Base-by-base conservation (phyloP, 2,797 vertebrate species). In the Emydoidea blandingii region DNA sequence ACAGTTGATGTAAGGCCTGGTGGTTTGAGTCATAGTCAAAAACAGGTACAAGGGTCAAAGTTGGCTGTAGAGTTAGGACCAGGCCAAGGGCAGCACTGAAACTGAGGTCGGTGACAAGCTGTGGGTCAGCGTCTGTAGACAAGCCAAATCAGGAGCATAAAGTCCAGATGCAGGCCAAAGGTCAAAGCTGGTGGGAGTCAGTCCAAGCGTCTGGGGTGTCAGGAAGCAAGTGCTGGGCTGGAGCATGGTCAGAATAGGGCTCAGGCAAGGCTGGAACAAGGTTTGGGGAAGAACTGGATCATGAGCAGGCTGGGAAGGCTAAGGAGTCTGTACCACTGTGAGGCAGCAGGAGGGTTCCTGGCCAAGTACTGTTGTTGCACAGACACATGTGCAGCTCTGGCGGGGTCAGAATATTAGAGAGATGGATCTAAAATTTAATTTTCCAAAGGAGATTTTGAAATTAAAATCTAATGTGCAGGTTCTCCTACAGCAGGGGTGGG, bases 381-480 rank as follows among this genome's bases (percentile, higher is more conserved):
- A n/a, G 62, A 65, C 16, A 62, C 31, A 62, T 3, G 16, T 65
- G 62, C 62, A n/a, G 16, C 18, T 87, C 19, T 83, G 53, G 65
- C 29, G 12, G 18, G 62, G 91, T 94, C 88, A 92, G 53, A 85
- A 91, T 86, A 96, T 65, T 57, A 91, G 80, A 96, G 72, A 65
- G 84, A 74, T 65, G 82, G 76, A 78, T 74, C 85, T 91, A 74
- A 94, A 95, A 88, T 57, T 94, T 53, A 54, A 3, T 93, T 87
- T 86, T 91, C 89, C 81, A 92, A 94, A 87, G 50, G 93, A 34
- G 47, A 78, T 85, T 83, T 89, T 92, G 87, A 97, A 93, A 86
- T 56, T 47, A 80, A 93, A 90, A 50, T n/a, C 47, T 86, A 96
- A 41, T 88, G 54, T 95, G 92, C 87, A 92, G 89, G 80, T 95